Conservation (phyloP, 2,797 vertebrate genomes). For the Hirundo rustica region DNA sequence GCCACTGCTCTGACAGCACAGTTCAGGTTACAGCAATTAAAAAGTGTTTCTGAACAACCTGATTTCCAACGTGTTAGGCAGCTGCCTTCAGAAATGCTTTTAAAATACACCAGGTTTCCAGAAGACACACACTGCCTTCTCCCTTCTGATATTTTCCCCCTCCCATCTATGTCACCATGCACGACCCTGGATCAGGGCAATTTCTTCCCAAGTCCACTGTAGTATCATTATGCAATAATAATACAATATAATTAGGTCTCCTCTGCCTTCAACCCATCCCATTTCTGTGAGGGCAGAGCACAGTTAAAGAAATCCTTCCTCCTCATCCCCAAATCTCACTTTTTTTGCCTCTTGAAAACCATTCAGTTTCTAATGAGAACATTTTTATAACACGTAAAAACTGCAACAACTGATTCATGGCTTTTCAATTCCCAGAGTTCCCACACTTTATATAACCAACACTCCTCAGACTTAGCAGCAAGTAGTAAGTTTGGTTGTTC, state of each 20-base stretch:
- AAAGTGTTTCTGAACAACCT: not conserved
- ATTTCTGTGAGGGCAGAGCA: not conserved
- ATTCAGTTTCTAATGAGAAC: not conserved
- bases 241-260: not conserved
- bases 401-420: not conserved
- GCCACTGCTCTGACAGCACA: not conserved
- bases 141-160: not conserved
- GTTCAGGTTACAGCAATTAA: not conserved
- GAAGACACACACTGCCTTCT: not conserved
- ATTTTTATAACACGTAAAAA: not conserved
- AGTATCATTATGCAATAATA: not conserved
- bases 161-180: fast-evolving
- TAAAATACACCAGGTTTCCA: not conserved
- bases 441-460: not conserved
- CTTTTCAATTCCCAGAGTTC: not conserved
- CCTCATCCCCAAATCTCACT: fast-evolving
- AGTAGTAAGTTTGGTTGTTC: not conserved
- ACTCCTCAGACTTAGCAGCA: not conserved
- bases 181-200: not conserved
- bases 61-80: not conserved
- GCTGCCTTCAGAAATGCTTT: not conserved
- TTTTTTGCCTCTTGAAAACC: not conserved
- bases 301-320: not conserved
- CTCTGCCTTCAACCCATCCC: not conserved
- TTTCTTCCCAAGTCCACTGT: not conserved